Conservation (phyloP, 2,113 vertebrate species). For the Tapirus terrestris region DNA sequence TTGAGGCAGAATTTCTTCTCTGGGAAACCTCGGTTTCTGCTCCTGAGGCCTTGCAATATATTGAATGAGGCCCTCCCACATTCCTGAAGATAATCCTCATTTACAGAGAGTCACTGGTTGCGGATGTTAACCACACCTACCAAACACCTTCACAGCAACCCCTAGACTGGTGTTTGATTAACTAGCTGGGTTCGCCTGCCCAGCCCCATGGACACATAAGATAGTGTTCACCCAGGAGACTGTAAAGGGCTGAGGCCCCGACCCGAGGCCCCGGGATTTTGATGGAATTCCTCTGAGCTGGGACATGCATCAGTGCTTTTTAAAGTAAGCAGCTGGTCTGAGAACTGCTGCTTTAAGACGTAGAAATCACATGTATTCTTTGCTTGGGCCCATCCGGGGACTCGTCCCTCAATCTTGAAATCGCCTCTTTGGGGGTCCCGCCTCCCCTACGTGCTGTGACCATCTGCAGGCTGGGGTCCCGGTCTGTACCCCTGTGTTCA, state of each 20-base stretch:
- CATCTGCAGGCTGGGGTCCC: neutral
- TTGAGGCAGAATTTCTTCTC: no score
- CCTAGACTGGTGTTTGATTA: no score
- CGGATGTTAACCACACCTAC: neutral
- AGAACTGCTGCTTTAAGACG: fast-evolving
- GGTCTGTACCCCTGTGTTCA: fast-evolving
- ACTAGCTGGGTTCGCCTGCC: no score
- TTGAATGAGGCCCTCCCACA: no score
- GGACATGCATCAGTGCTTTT: fast-evolving
- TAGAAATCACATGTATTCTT: fast-evolving
- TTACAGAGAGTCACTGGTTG: no score
- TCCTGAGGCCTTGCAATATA: no score
- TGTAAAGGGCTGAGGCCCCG: neutral
- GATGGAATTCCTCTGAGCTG: fast-evolving
- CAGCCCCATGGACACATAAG: neutral
- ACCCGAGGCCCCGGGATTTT: neutral
- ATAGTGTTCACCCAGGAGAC: no score
- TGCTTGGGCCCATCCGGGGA: neutral
- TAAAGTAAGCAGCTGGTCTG: fast-evolving
- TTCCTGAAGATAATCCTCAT: no score
- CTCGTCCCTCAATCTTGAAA: neutral
- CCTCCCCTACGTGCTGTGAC: neutral
- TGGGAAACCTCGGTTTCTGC: no score
- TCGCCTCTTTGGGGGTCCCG: no score
- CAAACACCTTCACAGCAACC: neutral